Evolutionary conservation across 2,888 invertebrate species (phyloP).

Genomic region (Drosophila monieri): DNA sequence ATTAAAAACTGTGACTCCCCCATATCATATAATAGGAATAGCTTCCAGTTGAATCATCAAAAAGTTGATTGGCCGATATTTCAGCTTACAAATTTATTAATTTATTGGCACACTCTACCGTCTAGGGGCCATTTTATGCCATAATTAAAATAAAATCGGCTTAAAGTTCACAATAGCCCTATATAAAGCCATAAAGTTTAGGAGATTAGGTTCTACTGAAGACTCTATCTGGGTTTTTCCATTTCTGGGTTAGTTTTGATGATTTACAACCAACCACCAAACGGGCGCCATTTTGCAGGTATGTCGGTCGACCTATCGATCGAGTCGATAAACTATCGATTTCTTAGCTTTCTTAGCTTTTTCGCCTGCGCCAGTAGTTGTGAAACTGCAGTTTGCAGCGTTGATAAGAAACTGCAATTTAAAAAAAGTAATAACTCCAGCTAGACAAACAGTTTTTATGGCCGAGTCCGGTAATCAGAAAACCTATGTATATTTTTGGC

Average conservation of each 20-base stretch:
- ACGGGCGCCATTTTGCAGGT: constrained; percentile 7
- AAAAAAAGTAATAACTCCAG: background rate
- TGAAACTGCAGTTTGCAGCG: background rate
- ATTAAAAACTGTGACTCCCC: constrained; percentile 9
- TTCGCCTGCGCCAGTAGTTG: constrained; percentile 4
- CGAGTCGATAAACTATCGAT: constrained; percentile 9
- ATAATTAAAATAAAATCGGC: constrained; percentile 2
- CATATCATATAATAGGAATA: background rate
- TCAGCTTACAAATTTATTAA: constrained; percentile 2
- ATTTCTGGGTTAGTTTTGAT: background rate
- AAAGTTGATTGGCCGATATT: background rate
- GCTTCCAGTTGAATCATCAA: background rate
- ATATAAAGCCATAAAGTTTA: constrained; percentile 7
- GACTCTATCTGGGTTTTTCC: constrained; percentile 24
- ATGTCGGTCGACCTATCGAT: constrained; percentile 17
- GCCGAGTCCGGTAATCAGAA: constrained; percentile 16
- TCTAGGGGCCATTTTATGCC: background rate
- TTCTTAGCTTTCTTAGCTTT: constrained; percentile 5
- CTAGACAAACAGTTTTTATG: background rate
- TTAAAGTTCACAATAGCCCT: constrained; percentile 5
- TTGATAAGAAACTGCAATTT: constrained; percentile 1
- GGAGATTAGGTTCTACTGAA: constrained; percentile 29
- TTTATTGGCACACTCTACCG: background rate
- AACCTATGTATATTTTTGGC: constrained; percentile 23
- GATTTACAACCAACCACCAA: constrained; percentile 16